Base-by-base conservation (phyloP, 2,797 vertebrate genomes). In the Mastacembelus armatus region DNA sequence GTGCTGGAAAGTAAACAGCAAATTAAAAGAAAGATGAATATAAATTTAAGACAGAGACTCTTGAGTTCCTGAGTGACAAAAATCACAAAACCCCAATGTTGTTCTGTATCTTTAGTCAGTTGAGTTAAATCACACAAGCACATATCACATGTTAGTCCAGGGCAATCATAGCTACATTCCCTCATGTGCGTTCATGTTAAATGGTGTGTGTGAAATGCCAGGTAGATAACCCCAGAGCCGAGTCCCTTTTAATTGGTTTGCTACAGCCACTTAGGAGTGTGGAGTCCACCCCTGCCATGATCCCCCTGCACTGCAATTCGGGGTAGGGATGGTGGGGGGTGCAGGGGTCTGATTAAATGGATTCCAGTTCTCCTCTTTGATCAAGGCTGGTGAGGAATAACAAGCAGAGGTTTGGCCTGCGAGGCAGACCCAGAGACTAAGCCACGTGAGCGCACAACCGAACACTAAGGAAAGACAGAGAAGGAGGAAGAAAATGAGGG, bases 311-410 rank as follows among this genome's bases (percentile, higher is more conserved):
- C 72, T 81, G 85, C 85, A 74, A 84, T 85, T 89, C 61, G 26
- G 59, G 66, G 61, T 62, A 39, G 56, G 40, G n/a, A n/a, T n/a
- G 4, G 43, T 0, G 62, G 27, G 11, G 7, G 33, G 19, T 1
- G 56, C n/a, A 71, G 80, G 65, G 66, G 57, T 85, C 83, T 90
- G 90, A 91, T 90, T 90, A 89, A 92, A 90, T 91, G 86, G 90
- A 91, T 92, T 92, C 88, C 88, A 92, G 88, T 91, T 89, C 85
- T 89, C 84, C 78, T 87, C 89, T 93, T 91, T 92, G 91, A 94
- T 92, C 86, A 85, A 71, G 74, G 67, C 81, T 92, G 85, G 87
- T 82, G 88, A 73, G 84, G 89, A 93, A 93, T 92, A 91, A 91
- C 84, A 91, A 92, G 85, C 86, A 89, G 89, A 81, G 82, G 70